Base-by-base conservation (phyloP, 2,113 vertebrate species). In the Crotalus tigris region DNA sequence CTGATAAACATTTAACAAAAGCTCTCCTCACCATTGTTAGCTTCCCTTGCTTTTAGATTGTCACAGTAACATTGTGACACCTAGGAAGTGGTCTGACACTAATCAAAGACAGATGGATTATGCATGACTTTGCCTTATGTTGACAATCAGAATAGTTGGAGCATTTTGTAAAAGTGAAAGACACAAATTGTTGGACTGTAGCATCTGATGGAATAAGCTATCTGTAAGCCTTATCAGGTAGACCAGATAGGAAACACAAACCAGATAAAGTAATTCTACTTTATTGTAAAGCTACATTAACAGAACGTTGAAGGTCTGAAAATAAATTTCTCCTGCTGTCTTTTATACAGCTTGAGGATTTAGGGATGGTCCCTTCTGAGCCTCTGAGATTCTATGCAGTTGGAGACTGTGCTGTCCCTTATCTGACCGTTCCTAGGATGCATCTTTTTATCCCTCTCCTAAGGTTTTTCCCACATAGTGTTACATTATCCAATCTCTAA, bases 1-100 rank as follows among this genome's bases (percentile, higher is more conserved):
- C 96, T 90, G 94, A 96, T 94, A 95, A 96, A 96, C 94, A 89
- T 88, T 92, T 93, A 94, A 1, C 93, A 95, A 96, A 96, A 57
- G 90, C 91, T 93, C 86, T 39, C 59, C 91, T 90, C 91, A 93
- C 93, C 97, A 97, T 90, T 88, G 90, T 55, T 61, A 90, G 1
- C 89, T 95, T 97, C 91, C 91, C 94, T 92, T 94, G 88, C 93
- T 95, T 94, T 91, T 94, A 92, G 91, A 87, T 92, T 85, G 88
- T 92, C 57, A 86, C 95, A 96, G 88, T 87, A 94, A 39, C 19
- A 53, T 87, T 29, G 93, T 90, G 49, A 51, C 44, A 95, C 92
- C 58, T 51, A 33, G 91, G 87, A 89, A 24, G 39, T 93, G 44
- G n/a, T 55, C 0, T 0, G 85, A 94, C 91, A 75, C 53, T 85